phyloP scores from a whole-genome alignment of 2,113 vertebrate species.

The Coreoperca whiteheadi region DNA sequence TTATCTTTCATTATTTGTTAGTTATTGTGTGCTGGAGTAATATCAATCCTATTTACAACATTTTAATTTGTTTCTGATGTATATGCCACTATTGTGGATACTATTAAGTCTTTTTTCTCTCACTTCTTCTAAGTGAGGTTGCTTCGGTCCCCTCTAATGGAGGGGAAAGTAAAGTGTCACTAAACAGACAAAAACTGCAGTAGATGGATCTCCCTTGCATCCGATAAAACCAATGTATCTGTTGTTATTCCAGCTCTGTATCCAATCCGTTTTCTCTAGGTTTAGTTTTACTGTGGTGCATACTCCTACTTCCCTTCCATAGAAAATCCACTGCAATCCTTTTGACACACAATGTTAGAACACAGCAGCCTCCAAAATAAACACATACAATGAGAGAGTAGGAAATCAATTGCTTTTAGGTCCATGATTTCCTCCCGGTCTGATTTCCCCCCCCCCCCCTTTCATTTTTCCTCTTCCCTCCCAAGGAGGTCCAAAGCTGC shows the following conservation, averaged over 20 bases:
- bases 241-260: slow-evolving; percentile 44
- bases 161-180: slow-evolving; percentile 5
- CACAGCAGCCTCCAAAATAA: slow-evolving; percentile 52
- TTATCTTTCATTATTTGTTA: neutral
- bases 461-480: slow-evolving; percentile 54
- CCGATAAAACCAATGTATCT: slow-evolving; percentile 23
- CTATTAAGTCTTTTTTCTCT: neutral
- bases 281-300: slow-evolving; percentile 30
- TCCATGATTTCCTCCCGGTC: slow-evolving; percentile 65
- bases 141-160: neutral
- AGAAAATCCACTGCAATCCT: slow-evolving; percentile 61
- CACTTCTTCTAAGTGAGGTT: neutral
- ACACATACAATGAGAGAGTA: slow-evolving; percentile 59
- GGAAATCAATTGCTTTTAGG: slow-evolving; percentile 77
- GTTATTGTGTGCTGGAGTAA: neutral
- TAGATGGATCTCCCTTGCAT: slow-evolving; percentile 22
- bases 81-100: neutral
- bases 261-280: slow-evolving; percentile 48
- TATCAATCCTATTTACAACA: neutral
- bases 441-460: slow-evolving; percentile 28
- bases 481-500: slow-evolving; percentile 59
- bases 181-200: slow-evolving; percentile 12
- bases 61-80: neutral
- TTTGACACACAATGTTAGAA: slow-evolving; percentile 61
- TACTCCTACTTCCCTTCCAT: slow-evolving; percentile 33